Evolutionary conservation across 2,113 vertebrate genomes (phyloP).

Genomic region (Haemorhous mexicanus): DNA sequence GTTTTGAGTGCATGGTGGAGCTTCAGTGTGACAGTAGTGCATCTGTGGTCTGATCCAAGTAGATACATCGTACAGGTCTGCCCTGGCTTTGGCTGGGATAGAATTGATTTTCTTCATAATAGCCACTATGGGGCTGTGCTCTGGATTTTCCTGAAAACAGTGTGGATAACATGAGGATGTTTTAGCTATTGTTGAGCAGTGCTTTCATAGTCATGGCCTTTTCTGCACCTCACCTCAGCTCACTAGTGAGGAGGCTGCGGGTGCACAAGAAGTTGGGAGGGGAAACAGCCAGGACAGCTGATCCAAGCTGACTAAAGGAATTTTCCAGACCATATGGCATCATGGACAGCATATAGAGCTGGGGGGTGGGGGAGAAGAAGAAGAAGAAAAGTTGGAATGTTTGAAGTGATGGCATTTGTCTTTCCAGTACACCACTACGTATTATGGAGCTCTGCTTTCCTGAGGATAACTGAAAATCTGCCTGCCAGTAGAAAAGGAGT

Average conservation of each 20-base stretch:
- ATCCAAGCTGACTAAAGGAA: neutral
- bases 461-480: neutral
- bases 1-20: neutral
- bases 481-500: neutral
- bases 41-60: neutral
- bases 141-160: neutral
- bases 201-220: accelerated
- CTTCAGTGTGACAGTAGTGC: neutral
- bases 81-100: neutral
- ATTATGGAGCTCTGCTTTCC: neutral
- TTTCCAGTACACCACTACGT: neutral
- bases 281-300: neutral
- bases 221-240: neutral
- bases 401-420: neutral
- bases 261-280: neutral
- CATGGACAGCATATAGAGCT: neutral
- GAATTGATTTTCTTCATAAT: neutral
- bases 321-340: neutral
- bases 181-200: neutral
- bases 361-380: neutral
- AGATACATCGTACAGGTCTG: neutral
- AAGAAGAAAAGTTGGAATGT: neutral
- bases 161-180: neutral
- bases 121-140: neutral
- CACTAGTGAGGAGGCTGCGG: accelerated